Evolutionary conservation across 2,113 vertebrate species (phyloP).

Genomic region (Engystomops pustulosus): DNA sequence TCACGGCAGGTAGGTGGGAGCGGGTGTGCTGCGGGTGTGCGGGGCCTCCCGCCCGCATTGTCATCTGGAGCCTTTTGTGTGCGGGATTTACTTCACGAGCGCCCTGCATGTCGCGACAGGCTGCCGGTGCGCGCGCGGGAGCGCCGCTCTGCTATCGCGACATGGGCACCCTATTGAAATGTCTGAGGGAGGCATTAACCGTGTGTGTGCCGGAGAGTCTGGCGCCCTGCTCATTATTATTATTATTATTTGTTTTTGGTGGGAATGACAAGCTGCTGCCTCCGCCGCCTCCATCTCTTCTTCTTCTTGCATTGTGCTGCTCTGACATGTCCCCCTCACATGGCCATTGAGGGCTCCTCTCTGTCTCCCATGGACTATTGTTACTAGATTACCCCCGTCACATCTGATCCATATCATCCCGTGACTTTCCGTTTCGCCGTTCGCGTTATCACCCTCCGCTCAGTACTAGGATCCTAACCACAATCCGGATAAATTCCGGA

Average conservation of each 20-base stretch:
- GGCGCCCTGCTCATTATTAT: background rate
- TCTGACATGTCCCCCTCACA: background rate
- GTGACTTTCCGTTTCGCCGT: background rate
- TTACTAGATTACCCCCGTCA: background rate
- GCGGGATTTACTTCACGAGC: background rate
- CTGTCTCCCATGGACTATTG: slow-evolving; percentile 8
- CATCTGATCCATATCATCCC: background rate
- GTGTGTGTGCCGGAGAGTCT: background rate
- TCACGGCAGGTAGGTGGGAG: slow-evolving; percentile 87
- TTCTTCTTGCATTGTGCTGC: background rate
- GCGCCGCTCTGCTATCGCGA: background rate
- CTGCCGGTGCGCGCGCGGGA: background rate
- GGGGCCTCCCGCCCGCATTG: slow-evolving; percentile 10
- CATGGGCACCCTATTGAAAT: background rate
- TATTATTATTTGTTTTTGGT: slow-evolving; percentile 12
- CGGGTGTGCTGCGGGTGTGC: slow-evolving; percentile 63
- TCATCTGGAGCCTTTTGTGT: background rate
- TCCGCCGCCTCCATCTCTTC: background rate
- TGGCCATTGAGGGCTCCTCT: background rate
- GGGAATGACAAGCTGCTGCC: slow-evolving; percentile 25
- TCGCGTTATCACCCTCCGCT: too few species aligned
- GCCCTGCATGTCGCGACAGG: background rate
- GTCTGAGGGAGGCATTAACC: background rate
- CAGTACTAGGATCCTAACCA: too few species aligned
- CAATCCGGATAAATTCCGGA: too few species aligned